Conservation (phyloP, 2,797 vertebrate species). For the Oceanodroma leucorhoa region DNA sequence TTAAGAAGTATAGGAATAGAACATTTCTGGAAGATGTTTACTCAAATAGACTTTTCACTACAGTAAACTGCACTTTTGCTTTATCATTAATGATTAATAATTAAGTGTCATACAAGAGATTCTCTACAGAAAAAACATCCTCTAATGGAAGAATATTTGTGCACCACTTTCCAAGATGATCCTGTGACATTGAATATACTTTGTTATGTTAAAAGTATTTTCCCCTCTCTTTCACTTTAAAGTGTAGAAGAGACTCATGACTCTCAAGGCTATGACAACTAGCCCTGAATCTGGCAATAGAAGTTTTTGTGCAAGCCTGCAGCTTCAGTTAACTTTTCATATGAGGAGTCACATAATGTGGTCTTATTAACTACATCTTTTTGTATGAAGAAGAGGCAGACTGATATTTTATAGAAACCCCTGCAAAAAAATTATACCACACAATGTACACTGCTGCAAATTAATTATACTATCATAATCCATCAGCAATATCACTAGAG, state of each 20-base stretch:
- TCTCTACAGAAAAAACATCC: background rate
- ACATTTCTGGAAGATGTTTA: background rate
- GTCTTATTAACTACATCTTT: background rate
- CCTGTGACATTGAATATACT: background rate
- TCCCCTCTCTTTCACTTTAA: background rate
- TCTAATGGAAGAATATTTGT: background rate
- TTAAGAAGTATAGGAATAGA: background rate
- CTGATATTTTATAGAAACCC: background rate
- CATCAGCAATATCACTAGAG: background rate
- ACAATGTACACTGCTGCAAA: background rate
- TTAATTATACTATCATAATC: slow-evolving; percentile 6
- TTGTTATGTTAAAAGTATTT: background rate
- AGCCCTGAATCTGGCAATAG: background rate
- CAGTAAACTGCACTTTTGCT: background rate
- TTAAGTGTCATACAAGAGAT: background rate
- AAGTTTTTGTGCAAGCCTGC: background rate
- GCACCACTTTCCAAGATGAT: background rate
- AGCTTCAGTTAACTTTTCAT: background rate
- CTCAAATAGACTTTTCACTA: background rate
- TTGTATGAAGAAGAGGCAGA: background rate
- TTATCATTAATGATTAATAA: background rate
- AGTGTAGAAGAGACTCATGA: background rate
- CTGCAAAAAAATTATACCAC: background rate
- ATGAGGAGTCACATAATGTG: background rate
- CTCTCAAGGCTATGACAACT: background rate